Conservation (phyloP, 2,113 vertebrate genomes). For the zebrafish (Danio rerio) region DNA sequence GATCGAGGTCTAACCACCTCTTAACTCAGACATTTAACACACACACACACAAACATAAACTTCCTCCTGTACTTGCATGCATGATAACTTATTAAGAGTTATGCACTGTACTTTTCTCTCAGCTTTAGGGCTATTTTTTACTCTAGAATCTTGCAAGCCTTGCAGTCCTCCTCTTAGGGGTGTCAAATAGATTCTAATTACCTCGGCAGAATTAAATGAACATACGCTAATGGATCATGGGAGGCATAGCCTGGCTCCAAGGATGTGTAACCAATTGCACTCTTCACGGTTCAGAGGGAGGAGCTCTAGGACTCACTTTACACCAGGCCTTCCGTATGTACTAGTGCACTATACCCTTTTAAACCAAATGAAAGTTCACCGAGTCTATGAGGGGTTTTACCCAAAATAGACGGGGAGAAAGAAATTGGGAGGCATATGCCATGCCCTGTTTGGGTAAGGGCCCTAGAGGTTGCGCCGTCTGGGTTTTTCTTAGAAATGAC, state of each 20-base stretch:
- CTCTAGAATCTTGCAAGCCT: constrained; percentile 57
- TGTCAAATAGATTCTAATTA: constrained; percentile 72
- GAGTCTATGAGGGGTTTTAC: constrained; percentile 29
- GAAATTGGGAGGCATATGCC: constrained; percentile 9
- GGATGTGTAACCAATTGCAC: constrained; percentile 64
- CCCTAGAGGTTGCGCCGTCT: not conserved
- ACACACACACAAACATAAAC: constrained; percentile 6
- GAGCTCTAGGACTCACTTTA: constrained; percentile 48
- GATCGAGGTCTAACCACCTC: constrained; percentile 8
- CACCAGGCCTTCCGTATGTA: constrained; percentile 13
- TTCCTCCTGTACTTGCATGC: constrained; percentile 9
- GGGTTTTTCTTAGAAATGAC: constrained; percentile 2
- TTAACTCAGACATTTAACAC: not conserved
- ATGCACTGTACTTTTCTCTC: constrained; percentile 36
- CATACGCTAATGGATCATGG: constrained; percentile 63
- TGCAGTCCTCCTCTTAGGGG: constrained; percentile 64
- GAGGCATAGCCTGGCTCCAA: constrained; percentile 58
- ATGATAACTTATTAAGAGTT: constrained; percentile 37
- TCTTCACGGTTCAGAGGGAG: constrained; percentile 60
- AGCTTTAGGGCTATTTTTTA: constrained; percentile 20
- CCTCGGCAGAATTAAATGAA: constrained; percentile 71
- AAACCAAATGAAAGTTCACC: constrained; percentile 40
- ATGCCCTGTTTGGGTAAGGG: not conserved
- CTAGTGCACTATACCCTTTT: constrained; percentile 8
- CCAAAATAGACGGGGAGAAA: constrained; percentile 32